Evolutionary conservation across 1,140 invertebrate genomes (phyloP), one percentile per base, ranked within the genome.

Genomic region (Bombyx mandarina): DNA sequence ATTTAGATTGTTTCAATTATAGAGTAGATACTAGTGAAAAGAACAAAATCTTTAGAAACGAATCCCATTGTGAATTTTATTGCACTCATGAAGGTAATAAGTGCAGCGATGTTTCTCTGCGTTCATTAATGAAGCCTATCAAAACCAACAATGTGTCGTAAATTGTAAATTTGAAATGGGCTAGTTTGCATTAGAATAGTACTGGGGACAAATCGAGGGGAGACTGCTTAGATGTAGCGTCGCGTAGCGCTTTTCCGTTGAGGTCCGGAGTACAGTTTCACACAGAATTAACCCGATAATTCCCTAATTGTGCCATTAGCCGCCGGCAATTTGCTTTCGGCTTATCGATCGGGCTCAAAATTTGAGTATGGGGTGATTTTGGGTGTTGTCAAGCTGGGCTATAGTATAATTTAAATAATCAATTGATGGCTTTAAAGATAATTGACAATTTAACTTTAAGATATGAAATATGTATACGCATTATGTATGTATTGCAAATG

Each of bases 281-380:
- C 54, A 71, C 79, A 71, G 75, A 83, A 83, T 82, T 82, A 81
- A 83, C 76, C 73, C 70, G 77, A 74, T 82, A 82, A 86, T 82
- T 68, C 69, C 70, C 69, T 82, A 83, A 83, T 81, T 77, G 74
- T 73, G 67, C 77, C 82, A 83, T 86, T 81, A 82, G 63, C 65
- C 62, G 67, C 67, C 65, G 67, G 65, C 77, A 78, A 82, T 81
- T 85, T 82, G 60, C 68, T 74, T 67, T 71, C 60, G 60, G 65
- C 58, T 74, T 74, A 72, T 69, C 63, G 63, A 65, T 57, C 57
- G 56, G 51, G 58, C 43, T 57, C 51, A 60, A 52, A 56, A 58
- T 45, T 58, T 58, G 56, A 58, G 43, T 45, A 46, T 54, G 59
- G 61, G 61, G 44, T 57, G 42, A 51, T 35, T 51, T 35, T 26